Evolutionary conservation across 2,113 vertebrate species (phyloP).

Genomic region (Hydropotes inermis): DNA sequence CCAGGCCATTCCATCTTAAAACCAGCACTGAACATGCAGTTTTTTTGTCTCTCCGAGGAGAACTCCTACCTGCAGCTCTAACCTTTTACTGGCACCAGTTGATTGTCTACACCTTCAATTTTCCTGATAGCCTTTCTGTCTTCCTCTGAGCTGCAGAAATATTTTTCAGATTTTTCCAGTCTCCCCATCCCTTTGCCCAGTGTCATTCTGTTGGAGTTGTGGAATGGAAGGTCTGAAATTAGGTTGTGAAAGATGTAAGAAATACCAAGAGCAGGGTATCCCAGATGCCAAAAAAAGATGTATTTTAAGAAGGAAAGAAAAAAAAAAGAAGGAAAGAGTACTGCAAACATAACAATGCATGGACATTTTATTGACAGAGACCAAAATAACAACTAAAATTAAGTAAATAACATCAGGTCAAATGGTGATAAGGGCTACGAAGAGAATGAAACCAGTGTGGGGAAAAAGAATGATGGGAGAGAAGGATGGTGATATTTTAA

Average conservation of each 20-base stretch:
- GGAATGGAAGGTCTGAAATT: background rate
- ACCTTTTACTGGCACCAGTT: background rate
- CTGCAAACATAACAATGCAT: background rate
- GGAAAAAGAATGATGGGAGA: background rate
- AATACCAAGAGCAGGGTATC: background rate
- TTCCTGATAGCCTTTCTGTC: background rate
- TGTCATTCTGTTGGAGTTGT: background rate
- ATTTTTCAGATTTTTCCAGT: background rate
- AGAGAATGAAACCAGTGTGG: background rate
- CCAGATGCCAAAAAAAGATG: background rate
- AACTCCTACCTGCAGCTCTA: background rate
- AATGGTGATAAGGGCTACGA: background rate
- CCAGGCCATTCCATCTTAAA: background rate
- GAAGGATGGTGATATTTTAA: background rate
- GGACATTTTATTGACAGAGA: background rate
- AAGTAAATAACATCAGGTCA: background rate
- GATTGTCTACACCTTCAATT: background rate
- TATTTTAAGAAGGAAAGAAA: background rate
- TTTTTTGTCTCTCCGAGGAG: background rate
- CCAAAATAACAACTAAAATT: background rate
- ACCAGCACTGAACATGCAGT: background rate
- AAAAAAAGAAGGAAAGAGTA: background rate
- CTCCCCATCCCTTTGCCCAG: background rate
- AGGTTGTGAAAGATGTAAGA: background rate
- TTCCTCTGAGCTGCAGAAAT: background rate